Conservation (phyloP, 1,140 invertebrate species). For the Drosophila tsacasi region DNA sequence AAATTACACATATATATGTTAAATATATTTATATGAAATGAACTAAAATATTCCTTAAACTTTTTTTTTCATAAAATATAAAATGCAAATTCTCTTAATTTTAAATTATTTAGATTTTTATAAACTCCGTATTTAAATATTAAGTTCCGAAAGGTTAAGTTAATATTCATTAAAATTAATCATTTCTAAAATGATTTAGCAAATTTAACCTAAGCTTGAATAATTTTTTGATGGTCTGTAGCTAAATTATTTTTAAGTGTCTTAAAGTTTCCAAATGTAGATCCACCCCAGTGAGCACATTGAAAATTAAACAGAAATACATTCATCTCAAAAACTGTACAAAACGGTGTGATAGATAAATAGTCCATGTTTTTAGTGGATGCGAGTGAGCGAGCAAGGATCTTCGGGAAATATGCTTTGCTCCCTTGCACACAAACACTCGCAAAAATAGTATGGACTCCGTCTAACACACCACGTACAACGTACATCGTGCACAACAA, state of each 20-base stretch:
- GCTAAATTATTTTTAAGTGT: background rate
- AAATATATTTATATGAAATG: no score
- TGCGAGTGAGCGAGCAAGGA: background rate
- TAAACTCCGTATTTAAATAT: no score
- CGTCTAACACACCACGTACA: conserved; percentile 18
- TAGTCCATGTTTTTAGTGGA: background rate
- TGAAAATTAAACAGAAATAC: conserved; percentile 33
- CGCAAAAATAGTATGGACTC: background rate
- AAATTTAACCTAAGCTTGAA: no score
- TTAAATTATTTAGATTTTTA: no score
- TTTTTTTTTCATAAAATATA: no score
- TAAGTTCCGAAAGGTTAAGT: no score
- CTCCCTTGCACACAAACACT: conserved; percentile 23
- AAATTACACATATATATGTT: background rate
- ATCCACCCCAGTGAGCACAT: conserved; percentile 23
- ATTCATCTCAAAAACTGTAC: conserved; percentile 43
- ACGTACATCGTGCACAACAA: conserved; percentile 55
- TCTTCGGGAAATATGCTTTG: background rate
- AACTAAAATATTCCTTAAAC: no score
- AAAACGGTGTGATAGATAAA: conserved; percentile 20
- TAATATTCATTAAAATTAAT: no score
- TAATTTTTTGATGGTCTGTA: no score
- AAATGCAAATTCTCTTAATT: no score
- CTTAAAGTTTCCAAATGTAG: background rate
- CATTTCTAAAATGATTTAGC: no score